phyloP scores from a whole-genome alignment of 2,113 vertebrate species.

The Sporophila hypoxantha region DNA sequence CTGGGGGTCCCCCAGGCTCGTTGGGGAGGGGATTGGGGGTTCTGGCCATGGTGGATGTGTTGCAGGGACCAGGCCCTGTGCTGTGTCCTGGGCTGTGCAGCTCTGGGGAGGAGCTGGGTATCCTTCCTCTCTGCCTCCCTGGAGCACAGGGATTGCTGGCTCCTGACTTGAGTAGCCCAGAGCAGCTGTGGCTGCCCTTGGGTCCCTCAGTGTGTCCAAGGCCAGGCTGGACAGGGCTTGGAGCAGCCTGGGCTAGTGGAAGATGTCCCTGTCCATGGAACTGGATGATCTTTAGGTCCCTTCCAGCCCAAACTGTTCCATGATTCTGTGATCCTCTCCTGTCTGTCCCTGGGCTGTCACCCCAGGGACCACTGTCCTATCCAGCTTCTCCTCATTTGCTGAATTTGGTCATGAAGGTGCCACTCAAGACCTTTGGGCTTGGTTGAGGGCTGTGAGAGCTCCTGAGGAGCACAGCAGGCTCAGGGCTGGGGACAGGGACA shows the following conservation, averaged over 20 bases:
- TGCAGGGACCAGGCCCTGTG: background rate
- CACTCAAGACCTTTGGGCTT: too few relatives aligned
- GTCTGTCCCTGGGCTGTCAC: background rate
- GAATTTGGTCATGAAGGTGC: background rate
- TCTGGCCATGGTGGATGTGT: background rate
- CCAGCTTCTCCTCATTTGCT: background rate
- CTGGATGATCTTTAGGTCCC: background rate
- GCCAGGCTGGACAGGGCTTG: fast-evolving
- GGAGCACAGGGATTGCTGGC: background rate
- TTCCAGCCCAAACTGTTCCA: background rate
- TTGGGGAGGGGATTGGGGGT: background rate
- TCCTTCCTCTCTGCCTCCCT: background rate
- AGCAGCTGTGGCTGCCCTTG: background rate
- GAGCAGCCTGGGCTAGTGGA: fast-evolving
- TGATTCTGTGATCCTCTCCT: background rate
- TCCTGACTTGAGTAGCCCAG: background rate
- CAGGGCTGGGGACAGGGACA: fast-evolving
- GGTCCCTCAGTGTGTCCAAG: background rate
- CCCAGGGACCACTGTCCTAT: background rate
- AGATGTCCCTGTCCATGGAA: background rate
- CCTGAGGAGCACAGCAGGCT: fast-evolving
- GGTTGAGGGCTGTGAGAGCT: background rate
- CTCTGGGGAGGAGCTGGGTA: background rate
- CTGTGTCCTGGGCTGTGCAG: background rate
- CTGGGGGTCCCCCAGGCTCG: fast-evolving